Evolutionary conservation across 2,888 invertebrate species (phyloP).

Genomic region (Cephonodes hylas): DNA sequence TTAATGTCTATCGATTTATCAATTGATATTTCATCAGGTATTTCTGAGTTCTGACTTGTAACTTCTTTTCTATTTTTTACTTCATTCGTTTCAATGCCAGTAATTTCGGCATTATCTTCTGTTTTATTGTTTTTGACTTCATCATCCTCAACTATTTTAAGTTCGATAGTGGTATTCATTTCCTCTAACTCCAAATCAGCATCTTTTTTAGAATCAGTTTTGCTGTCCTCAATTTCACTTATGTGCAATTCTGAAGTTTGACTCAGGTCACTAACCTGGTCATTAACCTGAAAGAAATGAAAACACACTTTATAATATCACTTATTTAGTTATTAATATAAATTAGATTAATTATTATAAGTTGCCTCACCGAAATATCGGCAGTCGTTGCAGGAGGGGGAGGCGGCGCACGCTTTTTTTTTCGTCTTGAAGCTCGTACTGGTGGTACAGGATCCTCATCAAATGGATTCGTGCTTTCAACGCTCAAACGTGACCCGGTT

Average conservation of each 20-base stretch:
- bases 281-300: conserved; percentile 49
- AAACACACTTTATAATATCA: background rate
- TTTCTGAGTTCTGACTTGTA: background rate
- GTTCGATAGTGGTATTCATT: conserved; percentile 63
- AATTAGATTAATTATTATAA: background rate
- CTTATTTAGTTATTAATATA: background rate
- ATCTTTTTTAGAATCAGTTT: conserved; percentile 37
- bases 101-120: conserved; percentile 17
- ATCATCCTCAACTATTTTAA: conserved; percentile 76
- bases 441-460: conserved; percentile 79
- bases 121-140: conserved; percentile 39
- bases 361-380: conserved; percentile 50
- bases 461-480: conserved; percentile 82
- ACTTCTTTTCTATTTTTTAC: conserved; percentile 13
- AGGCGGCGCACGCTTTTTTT: conserved; percentile 84
- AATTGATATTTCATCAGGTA: conserved; percentile 17
- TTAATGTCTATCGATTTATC: conserved; percentile 21
- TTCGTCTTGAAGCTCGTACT: conserved; percentile 78
- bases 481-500: conserved; percentile 79
- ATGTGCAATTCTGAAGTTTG: conserved; percentile 51
- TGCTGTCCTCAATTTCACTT: conserved; percentile 40
- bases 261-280: conserved; percentile 32
- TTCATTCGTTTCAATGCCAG: conserved; percentile 20
- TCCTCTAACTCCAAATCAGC: conserved; percentile 60
- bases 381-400: conserved; percentile 62